Percentiles rank a stretch among this genome's conserved stretches.
phyloP scores from a whole-genome alignment of 2,797 vertebrate genomes.

The Otus scops region DNA sequence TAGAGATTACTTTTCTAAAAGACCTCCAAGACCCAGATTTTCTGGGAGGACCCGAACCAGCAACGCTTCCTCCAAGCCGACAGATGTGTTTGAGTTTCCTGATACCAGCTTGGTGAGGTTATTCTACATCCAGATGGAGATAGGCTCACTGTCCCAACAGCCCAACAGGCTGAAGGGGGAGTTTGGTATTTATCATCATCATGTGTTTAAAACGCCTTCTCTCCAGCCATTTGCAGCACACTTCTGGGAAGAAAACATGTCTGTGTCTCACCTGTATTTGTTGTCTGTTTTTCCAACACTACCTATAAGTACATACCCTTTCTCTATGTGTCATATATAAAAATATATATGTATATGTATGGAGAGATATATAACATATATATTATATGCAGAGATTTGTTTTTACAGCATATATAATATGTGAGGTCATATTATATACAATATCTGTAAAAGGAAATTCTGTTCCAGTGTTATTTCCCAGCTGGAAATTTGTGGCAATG shows the following conservation, averaged over 20 bases:
- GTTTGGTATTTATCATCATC: neutral
- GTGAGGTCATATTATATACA: neutral
- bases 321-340: neutral
- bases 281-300: neutral
- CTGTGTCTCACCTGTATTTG: neutral
- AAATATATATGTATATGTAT: neutral
- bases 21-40: neutral
- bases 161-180: neutral
- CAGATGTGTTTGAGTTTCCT: neutral
- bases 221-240: neutral
- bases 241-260: neutral
- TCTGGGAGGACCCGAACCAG: neutral
- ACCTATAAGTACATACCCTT: neutral
- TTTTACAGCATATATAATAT: constrained; percentile 2
- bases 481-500: neutral
- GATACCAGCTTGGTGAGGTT: neutral
- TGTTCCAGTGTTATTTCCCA: neutral
- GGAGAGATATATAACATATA: neutral
- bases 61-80: fast-evolving
- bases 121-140: neutral
- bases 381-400: neutral
- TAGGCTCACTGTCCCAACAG: neutral
- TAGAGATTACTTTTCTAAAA: neutral
- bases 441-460: neutral
- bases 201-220: neutral